Conservation (phyloP, 2,113 vertebrate species). For the Scomber japonicus region DNA sequence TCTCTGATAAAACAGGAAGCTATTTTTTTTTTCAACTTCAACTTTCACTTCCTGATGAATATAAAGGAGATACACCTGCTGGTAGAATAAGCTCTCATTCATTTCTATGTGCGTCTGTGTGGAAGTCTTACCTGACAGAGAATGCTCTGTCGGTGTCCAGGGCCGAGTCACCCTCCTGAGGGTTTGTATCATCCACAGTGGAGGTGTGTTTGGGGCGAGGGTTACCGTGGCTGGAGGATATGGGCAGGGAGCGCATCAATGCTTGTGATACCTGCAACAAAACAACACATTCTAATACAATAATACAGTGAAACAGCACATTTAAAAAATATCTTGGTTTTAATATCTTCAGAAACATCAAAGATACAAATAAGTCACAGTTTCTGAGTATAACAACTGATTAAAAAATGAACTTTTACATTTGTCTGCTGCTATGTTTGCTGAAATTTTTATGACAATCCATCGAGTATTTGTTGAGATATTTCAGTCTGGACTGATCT, state of each 20-base stretch:
- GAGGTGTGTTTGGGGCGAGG: background rate
- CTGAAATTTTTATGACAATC: too few relatives aligned
- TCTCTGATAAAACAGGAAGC: constrained; percentile 58
- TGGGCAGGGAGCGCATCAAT: constrained; percentile 90
- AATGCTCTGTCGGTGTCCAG: constrained; percentile 87
- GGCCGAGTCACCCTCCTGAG: constrained; percentile 42
- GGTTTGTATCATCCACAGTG: background rate
- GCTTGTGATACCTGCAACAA: constrained; percentile 87
- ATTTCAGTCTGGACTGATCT: too few relatives aligned
- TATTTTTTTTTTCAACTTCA: constrained; percentile 4
- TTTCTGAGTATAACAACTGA: too few relatives aligned
- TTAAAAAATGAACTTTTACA: too few relatives aligned
- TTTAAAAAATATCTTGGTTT: too few relatives aligned
- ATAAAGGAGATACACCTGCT: background rate
- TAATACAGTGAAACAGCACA: background rate
- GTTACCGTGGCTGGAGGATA: constrained; percentile 55
- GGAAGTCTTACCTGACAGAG: constrained; percentile 89
- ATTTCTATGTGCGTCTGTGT: background rate
- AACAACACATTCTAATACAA: background rate
- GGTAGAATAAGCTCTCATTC: background rate
- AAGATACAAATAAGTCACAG: too few relatives aligned
- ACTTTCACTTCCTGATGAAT: constrained; percentile 46
- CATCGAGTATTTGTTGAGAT: too few relatives aligned
- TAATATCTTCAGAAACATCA: too few relatives aligned
- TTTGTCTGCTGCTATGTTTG: too few relatives aligned